These are phyloP conservation scores for Habropoda laboriosa DNA, from an alignment of 1,140 invertebrate genomes.

Conservation along the genomic window DNA sequence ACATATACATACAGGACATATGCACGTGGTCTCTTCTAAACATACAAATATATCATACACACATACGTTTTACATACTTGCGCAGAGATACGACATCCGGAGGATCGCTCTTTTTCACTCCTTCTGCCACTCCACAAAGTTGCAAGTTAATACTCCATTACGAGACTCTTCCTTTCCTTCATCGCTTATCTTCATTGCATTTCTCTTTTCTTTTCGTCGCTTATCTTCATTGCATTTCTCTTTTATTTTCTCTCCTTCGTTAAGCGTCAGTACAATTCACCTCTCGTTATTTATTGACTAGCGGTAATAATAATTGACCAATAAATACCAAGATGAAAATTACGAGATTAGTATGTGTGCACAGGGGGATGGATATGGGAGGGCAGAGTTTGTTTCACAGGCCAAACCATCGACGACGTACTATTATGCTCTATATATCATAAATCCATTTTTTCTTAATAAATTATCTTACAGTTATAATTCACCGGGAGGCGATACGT, in stretches of 20 bases:
- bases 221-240: neutral
- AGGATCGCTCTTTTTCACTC: neutral
- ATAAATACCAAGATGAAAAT: constrained; percentile 59
- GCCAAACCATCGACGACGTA: neutral
- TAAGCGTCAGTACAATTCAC: neutral
- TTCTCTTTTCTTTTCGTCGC: neutral
- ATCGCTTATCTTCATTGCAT: neutral
- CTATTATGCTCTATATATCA: neutral
- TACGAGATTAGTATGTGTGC: constrained; percentile 41
- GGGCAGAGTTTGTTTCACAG: neutral
- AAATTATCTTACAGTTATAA: neutral
- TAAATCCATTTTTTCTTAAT: neutral
- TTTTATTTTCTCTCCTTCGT: no score
- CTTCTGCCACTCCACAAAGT: neutral
- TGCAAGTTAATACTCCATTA: neutral
- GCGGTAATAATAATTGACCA: constrained; percentile 64
- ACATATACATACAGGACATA: constrained; percentile 11
- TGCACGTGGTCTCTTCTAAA: neutral
- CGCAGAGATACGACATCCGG: constrained; percentile 37
- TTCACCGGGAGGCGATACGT: no score
- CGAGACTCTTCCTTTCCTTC: neutral
- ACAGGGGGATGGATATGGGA: neutral
- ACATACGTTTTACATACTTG: constrained; percentile 55
- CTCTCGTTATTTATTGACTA: constrained; percentile 54
- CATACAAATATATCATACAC: constrained; percentile 18